These are phyloP conservation scores for Erebia ligea DNA, from an alignment of 2,888 invertebrate genomes.

Conservation along the genomic window DNA sequence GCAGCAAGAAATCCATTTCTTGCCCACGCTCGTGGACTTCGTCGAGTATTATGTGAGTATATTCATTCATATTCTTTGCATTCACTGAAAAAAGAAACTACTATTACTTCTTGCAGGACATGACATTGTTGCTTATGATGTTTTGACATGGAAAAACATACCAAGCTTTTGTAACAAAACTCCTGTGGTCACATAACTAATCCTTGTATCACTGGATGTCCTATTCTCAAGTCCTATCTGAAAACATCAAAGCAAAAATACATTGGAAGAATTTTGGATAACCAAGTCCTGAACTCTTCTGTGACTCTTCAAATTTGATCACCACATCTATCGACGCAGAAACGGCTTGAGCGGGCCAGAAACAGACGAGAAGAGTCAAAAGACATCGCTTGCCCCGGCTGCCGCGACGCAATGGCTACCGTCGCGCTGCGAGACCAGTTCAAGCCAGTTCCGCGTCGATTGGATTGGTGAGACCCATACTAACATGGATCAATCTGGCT, in stretches of 20 bases:
- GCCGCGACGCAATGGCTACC: no score
- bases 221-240: constrained; percentile 88
- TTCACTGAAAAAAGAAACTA: constrained; percentile 67
- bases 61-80: constrained; percentile 88
- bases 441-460: no score
- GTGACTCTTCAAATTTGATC: no score
- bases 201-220: constrained; percentile 86
- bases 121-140: no score
- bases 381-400: no score
- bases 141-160: constrained; percentile 43
- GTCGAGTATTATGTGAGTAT: constrained; percentile 95
- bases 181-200: constrained; percentile 95
- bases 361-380: no score
- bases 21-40: constrained; percentile 97
- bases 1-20: constrained; percentile 94
- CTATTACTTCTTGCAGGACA: background rate
- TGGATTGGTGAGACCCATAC: no score
- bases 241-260: background rate
- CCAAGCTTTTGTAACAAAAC: constrained; percentile 91
- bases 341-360: no score
- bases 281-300: background rate
- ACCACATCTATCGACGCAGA: no score
- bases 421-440: no score
- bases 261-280: background rate
- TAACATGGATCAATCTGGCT: no score